Evolutionary conservation across 2,113 vertebrate genomes (phyloP).

Genomic region (Agelaius phoeniceus): DNA sequence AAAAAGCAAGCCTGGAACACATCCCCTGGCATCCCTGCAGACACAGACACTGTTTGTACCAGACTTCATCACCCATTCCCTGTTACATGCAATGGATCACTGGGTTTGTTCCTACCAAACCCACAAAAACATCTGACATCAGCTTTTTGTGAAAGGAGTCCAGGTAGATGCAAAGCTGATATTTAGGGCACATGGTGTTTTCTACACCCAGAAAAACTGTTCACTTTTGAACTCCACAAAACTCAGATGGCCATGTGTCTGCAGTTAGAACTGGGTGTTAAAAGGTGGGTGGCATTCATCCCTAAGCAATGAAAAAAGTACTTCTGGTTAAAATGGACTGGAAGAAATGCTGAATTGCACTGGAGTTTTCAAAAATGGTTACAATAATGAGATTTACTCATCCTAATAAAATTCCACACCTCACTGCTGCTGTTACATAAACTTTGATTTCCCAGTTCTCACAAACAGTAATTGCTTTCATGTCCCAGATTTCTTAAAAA

Average conservation of each 20-base stretch:
- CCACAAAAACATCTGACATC: background rate
- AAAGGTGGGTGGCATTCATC: background rate
- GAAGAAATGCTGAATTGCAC: background rate
- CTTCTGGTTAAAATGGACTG: background rate
- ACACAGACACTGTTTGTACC: background rate
- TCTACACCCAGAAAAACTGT: background rate
- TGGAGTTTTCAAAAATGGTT: background rate
- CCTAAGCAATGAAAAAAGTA: background rate
- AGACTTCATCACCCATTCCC: background rate
- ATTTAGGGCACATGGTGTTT: background rate
- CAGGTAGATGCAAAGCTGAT: background rate
- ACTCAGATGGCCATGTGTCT: fast-evolving
- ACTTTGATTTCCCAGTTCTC: background rate
- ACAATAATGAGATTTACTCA: background rate
- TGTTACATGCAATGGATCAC: background rate
- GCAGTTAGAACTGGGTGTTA: background rate
- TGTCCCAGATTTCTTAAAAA: background rate
- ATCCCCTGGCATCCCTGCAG: background rate
- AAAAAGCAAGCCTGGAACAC: background rate
- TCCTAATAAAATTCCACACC: background rate
- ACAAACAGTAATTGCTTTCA: background rate
- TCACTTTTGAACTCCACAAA: background rate
- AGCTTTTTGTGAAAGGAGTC: background rate
- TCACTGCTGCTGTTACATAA: background rate
- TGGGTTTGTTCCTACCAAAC: background rate